A percentile compares a stretch with the other conserved stretches of the same genome.
phyloP scores from a whole-genome alignment of 1,140 invertebrate species.

The Portunus trituberculatus region DNA sequence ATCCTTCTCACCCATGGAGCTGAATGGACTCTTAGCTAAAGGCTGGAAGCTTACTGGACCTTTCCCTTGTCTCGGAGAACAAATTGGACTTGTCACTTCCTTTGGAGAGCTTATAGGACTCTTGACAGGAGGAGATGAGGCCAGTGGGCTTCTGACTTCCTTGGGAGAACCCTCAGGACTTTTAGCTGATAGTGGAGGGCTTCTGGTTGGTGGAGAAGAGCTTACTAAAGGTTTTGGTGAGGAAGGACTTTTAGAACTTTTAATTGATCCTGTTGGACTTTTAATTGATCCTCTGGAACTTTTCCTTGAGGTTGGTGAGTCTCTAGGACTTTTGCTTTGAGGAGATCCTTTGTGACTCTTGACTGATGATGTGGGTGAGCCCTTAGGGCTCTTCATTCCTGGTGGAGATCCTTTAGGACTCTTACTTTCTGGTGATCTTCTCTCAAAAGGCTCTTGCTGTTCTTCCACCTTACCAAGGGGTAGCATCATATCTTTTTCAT shows the following conservation, averaged over 20 bases:
- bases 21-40: constrained; percentile 33
- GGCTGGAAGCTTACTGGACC: neutral
- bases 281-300: constrained; percentile 35
- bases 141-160: neutral
- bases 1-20: neutral
- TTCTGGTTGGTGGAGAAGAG: neutral
- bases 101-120: neutral
- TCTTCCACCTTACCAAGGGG: neutral
- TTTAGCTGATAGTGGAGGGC: constrained; percentile 1
- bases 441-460: neutral
- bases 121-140: neutral
- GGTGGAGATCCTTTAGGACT: constrained; percentile 38
- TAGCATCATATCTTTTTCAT: constrained; percentile 18
- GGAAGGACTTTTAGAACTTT: constrained; percentile 24
- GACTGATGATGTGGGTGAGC: neutral
- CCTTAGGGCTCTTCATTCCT: constrained; percentile 39
- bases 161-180: constrained; percentile 34
- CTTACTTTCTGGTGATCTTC: neutral
- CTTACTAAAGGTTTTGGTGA: neutral
- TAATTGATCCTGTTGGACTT: constrained; percentile 37
- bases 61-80: constrained; percentile 21
- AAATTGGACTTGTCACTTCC: neutral
- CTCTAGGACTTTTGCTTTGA: neutral
- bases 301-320: neutral
- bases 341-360: constrained; percentile 48